Conservation (phyloP, 1,140 invertebrate genomes). For the Heterodera schachtii region DNA sequence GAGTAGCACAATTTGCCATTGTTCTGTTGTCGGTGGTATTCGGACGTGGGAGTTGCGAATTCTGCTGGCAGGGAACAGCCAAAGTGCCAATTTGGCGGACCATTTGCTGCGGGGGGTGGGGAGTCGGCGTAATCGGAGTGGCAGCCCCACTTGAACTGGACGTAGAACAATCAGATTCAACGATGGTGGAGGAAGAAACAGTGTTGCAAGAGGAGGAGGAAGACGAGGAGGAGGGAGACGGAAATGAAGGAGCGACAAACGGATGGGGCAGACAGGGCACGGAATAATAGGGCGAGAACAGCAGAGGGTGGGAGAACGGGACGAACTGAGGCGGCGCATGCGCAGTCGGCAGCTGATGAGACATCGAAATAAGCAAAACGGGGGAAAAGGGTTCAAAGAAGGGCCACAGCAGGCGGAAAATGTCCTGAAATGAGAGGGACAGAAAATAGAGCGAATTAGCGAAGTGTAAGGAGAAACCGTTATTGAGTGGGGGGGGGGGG, state of each 20-base stretch:
- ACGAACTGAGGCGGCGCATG: not conserved
- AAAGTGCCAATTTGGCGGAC: constrained; percentile 4
- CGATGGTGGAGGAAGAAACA: not conserved
- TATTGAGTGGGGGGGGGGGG: not conserved
- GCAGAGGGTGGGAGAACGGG: not conserved
- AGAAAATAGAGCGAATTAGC: not conserved
- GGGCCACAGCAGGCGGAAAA: too few relatives aligned
- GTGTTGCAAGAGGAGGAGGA: constrained; percentile 6
- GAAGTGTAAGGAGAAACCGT: not conserved
- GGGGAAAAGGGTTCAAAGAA: too few relatives aligned
- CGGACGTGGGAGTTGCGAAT: not conserved
- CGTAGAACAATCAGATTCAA: constrained; percentile 13
- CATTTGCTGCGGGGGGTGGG: not conserved
- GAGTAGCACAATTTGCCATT: not conserved
- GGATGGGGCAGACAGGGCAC: not conserved
- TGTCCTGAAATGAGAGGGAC: too few relatives aligned
- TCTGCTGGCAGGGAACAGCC: constrained; percentile 8
- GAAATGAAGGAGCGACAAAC: not conserved
- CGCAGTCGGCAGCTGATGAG: not conserved
- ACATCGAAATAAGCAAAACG: not conserved
- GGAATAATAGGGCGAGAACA: not conserved
- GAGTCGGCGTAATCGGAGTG: not conserved
- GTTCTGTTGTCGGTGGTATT: not conserved
- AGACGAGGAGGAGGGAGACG: not conserved
- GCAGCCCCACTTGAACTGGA: not conserved